A percentile compares a stretch with the other conserved stretches of the same genome.
These are phyloP conservation scores for Eueremaeus valkanovi DNA, from an alignment of 2,888 invertebrate genomes.

Conservation along the genomic window DNA sequence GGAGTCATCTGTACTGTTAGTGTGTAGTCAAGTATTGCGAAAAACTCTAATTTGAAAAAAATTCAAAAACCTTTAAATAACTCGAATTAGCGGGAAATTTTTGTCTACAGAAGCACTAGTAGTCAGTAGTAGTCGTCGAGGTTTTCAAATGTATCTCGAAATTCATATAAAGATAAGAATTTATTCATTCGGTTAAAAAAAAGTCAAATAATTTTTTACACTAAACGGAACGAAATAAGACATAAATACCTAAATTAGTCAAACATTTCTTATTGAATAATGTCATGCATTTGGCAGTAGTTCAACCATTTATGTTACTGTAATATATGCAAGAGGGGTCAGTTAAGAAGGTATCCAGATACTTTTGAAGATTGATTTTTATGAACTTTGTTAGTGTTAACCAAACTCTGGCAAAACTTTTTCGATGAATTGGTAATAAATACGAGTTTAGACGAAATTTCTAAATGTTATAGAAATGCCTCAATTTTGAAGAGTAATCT, in stretches of 20 bases:
- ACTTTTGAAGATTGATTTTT: too few species aligned
- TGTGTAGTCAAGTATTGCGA: constrained; percentile 1
- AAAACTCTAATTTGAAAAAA: constrained; percentile 6
- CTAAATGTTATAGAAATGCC: too few species aligned
- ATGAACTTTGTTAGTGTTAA: too few species aligned
- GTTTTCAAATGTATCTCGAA: not conserved
- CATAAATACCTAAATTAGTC: not conserved
- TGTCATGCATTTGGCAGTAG: not conserved
- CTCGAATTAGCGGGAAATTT: not conserved
- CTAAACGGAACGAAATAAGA: not conserved
- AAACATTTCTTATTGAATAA: too few species aligned
- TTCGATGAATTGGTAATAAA: too few species aligned
- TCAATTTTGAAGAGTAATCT: too few species aligned
- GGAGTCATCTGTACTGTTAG: not conserved
- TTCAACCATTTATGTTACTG: too few species aligned
- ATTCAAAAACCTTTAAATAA: not conserved
- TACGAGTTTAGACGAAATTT: too few species aligned
- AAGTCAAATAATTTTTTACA: not conserved
- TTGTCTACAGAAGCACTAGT: not conserved
- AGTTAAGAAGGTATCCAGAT: too few species aligned
- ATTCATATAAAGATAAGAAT: not conserved
- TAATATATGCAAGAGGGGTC: too few species aligned
- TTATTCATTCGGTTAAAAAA: not conserved
- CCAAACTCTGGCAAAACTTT: too few species aligned
- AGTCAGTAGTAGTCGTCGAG: not conserved